Evolutionary conservation across 2,113 vertebrate genomes (phyloP).

Genomic region (Strix uralensis): DNA sequence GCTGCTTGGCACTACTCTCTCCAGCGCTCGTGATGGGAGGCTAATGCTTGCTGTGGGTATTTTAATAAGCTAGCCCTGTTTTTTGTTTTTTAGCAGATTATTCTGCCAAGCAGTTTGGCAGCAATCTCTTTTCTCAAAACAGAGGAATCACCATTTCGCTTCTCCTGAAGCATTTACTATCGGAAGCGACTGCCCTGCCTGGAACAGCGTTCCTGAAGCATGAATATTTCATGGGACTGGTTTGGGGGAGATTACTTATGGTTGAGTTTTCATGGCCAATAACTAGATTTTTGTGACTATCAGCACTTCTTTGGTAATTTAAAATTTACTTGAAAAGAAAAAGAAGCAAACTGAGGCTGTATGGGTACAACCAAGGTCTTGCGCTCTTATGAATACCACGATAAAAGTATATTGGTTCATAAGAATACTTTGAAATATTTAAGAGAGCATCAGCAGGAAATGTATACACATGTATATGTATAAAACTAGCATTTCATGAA

Average conservation of each 20-base stretch:
- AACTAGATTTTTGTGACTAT: slow-evolving; percentile 33
- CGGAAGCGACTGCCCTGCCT: fast-evolving
- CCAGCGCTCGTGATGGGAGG: not conserved
- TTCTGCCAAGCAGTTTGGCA: not conserved
- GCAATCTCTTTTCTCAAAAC: not conserved
- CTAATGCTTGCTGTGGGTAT: not conserved
- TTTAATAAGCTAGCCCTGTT: not conserved
- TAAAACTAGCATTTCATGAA: not conserved
- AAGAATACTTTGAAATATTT: slow-evolving; percentile 58
- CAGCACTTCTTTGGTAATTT: slow-evolving; percentile 52
- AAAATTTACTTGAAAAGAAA: slow-evolving; percentile 46
- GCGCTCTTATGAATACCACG: not conserved
- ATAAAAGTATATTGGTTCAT: slow-evolving; percentile 26
- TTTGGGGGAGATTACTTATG: slow-evolving; percentile 13
- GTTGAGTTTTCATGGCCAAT: slow-evolving; percentile 34
- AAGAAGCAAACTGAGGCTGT: not conserved
- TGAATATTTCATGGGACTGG: slow-evolving; percentile 52
- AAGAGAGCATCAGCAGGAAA: slow-evolving; percentile 51
- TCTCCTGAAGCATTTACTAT: not conserved
- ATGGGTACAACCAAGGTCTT: slow-evolving; percentile 15
- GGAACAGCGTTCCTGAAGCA: not conserved
- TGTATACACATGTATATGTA: slow-evolving; percentile 35
- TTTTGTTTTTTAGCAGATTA: not conserved
- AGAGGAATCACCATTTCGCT: not conserved
- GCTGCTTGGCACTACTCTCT: not conserved